phyloP scores from a whole-genome alignment of 2,113 vertebrate genomes.

The Aplodontia rufa region DNA sequence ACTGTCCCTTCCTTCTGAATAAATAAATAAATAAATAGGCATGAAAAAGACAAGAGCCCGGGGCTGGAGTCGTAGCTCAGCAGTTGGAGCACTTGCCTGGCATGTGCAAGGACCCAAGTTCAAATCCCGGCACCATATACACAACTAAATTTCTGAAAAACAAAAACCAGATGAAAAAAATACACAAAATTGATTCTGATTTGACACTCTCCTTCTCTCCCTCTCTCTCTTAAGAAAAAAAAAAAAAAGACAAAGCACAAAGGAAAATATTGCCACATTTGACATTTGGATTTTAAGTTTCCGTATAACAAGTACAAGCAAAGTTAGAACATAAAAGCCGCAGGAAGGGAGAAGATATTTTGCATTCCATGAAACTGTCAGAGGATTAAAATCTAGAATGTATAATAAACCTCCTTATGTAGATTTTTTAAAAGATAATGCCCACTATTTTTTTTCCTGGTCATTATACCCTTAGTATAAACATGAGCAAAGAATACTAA shows the following conservation, averaged over 20 bases:
- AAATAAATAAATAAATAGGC: no score
- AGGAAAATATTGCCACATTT: background rate
- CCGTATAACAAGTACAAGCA: background rate
- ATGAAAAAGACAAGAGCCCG: no score
- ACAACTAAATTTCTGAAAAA: no score
- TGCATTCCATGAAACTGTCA: background rate
- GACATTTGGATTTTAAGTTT: background rate
- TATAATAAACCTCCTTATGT: background rate
- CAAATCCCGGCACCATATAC: no score
- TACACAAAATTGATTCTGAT: no score
- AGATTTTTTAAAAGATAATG: background rate
- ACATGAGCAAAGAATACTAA: background rate
- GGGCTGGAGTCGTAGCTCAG: no score
- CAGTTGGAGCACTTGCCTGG: no score
- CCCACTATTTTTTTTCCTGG: background rate
- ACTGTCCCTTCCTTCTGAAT: no score
- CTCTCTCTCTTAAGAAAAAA: no score
- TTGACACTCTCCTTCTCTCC: no score
- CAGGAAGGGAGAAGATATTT: background rate
- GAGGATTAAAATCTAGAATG: background rate
- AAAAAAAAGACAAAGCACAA: background rate
- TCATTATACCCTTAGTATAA: background rate
- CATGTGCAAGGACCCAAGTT: no score
- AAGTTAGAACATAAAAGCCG: background rate
- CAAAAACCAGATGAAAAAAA: no score